Conservation (phyloP, 2,888 invertebrate genomes). For the Polyploca ridens region DNA sequence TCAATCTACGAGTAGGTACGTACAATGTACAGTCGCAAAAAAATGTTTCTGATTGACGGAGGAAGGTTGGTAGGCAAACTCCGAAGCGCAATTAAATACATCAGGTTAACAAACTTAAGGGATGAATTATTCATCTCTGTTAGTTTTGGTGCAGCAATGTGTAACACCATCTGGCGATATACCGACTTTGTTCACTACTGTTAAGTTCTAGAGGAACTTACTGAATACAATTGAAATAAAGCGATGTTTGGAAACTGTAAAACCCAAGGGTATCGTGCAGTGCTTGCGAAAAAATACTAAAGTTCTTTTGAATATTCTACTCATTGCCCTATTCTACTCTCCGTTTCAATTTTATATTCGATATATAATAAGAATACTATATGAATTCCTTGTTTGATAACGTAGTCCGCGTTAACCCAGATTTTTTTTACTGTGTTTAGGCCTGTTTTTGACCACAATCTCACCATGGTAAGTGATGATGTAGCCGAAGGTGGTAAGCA, state of each 20-base stretch:
- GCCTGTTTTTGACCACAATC: no score
- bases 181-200: slow-evolving; percentile 29
- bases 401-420: not conserved
- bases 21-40: no score
- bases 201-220: slow-evolving; percentile 23
- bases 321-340: not conserved
- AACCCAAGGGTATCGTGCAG: slow-evolving; percentile 10
- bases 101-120: slow-evolving; percentile 35
- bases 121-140: slow-evolving; percentile 35
- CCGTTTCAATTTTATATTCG: not conserved
- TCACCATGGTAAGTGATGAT: no score
- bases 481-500: no score
- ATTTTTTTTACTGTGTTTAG: no score
- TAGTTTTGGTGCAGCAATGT: slow-evolving; percentile 31
- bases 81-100: slow-evolving; percentile 21
- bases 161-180: slow-evolving; percentile 38
- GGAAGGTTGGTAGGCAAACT: slow-evolving; percentile 18
- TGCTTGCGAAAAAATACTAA: not conserved
- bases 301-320: not conserved
- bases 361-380: not conserved
- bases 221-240: slow-evolving; percentile 25
- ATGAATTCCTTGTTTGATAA: not conserved
- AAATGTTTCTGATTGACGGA: not conserved
- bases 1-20: no score
- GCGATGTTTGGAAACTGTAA: slow-evolving; percentile 24